Percentiles rank a stretch among this genome's conserved stretches.
Conservation (phyloP, 2,888 invertebrate genomes). For the Adela reaumurella region DNA sequence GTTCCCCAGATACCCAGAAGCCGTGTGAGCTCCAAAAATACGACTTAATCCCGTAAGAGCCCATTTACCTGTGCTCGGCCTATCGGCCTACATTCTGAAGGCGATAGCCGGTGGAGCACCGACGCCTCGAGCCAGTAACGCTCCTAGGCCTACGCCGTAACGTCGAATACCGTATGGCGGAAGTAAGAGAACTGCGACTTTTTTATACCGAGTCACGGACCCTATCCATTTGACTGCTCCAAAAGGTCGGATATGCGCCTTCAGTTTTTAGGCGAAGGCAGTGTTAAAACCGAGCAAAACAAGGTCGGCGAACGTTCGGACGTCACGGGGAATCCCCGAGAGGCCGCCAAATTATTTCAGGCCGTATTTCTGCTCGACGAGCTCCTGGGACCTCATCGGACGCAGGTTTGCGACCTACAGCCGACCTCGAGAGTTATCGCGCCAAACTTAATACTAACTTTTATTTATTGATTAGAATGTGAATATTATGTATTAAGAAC, state of each 20-base stretch:
- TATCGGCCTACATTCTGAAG: neutral
- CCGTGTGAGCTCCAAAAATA: neutral
- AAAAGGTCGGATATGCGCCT: too few relatives aligned
- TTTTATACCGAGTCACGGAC: too few relatives aligned
- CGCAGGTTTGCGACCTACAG: neutral
- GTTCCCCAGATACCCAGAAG: too few relatives aligned
- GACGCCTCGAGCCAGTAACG: neutral
- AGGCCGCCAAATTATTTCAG: neutral
- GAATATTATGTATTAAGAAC: neutral
- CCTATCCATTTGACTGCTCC: too few relatives aligned
- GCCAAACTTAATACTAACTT: neutral
- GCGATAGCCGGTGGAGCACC: neutral
- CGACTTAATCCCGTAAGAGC: neutral
- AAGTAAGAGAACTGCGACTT: too few relatives aligned
- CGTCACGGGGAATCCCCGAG: neutral
- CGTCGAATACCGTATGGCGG: neutral
- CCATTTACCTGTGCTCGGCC: neutral
- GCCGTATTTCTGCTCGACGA: neutral
- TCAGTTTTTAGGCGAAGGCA: too few relatives aligned
- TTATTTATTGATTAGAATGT: neutral
- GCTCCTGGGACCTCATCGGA: neutral
- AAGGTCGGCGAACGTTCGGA: neutral
- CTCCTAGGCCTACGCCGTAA: neutral
- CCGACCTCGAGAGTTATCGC: neutral
- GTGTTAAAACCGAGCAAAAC: too few relatives aligned